Percentiles rank a stretch among this genome's conserved stretches.
Evolutionary conservation across 2,797 vertebrate species (phyloP).

Genomic region (Phalanger gymnotis): DNA sequence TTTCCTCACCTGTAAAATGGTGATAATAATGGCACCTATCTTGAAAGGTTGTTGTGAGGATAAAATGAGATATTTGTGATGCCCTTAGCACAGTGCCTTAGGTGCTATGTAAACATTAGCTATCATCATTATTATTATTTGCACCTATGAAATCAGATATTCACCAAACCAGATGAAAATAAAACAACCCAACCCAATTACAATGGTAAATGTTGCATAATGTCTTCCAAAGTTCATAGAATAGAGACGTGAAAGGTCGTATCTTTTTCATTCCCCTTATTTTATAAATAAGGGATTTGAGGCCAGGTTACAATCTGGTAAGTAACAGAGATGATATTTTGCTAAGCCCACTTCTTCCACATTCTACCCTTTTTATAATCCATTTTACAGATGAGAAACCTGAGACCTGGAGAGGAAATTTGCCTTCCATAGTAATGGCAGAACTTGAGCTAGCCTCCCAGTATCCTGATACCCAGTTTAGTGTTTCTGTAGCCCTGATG

Average conservation of each 20-base stretch:
- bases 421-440: background rate
- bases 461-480: background rate
- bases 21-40: background rate
- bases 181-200: background rate
- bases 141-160: background rate
- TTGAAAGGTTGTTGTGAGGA: background rate
- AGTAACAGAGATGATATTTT: background rate
- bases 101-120: too few relatives aligned
- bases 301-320: background rate
- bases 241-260: background rate
- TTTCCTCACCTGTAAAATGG: background rate
- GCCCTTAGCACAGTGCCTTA: background rate
- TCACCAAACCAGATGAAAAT: background rate
- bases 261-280: background rate
- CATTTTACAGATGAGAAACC: background rate
- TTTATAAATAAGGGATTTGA: background rate
- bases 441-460: background rate
- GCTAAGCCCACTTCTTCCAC: background rate
- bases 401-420: background rate
- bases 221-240: background rate
- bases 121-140: background rate
- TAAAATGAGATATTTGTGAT: background rate
- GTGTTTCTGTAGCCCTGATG: background rate
- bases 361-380: background rate
- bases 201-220: background rate